A percentile compares a stretch with the other conserved stretches of the same genome.
Conservation (phyloP, 2,113 vertebrate genomes). For the Tyrannus savana region DNA sequence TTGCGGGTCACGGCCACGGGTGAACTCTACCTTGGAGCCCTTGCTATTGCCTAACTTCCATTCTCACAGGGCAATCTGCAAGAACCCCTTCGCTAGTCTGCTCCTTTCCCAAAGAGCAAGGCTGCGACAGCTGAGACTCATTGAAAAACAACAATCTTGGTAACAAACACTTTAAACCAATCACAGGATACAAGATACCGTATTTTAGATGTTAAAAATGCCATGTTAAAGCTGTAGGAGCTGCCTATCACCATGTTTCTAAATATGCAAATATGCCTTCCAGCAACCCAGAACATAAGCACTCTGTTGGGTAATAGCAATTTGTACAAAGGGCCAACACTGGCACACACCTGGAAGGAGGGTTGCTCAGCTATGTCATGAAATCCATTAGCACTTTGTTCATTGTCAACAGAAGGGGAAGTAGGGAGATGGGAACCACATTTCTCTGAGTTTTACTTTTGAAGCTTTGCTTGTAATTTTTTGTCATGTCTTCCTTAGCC, state of each 20-base stretch:
- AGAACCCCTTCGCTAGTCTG: too few relatives aligned
- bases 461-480: neutral
- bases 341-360: neutral
- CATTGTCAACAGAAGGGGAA: neutral
- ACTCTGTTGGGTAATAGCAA: neutral
- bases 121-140: too few relatives aligned
- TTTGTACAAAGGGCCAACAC: fast-evolving
- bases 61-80: too few relatives aligned
- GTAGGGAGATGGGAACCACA: neutral
- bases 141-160: neutral
- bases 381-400: neutral
- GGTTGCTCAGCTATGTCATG: neutral
- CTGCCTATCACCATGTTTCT: neutral
- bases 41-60: too few relatives aligned
- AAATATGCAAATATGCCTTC: neutral
- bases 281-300: neutral
- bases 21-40: too few relatives aligned
- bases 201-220: neutral
- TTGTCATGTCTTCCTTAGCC: neutral
- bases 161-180: neutral
- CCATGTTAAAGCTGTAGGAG: neutral
- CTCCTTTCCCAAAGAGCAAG: too few relatives aligned
- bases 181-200: neutral
- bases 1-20: too few relatives aligned
- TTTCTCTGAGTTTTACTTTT: neutral